Base-by-base conservation (phyloP, 1,140 invertebrate genomes). In the Thaumetopoea pityocampa region DNA sequence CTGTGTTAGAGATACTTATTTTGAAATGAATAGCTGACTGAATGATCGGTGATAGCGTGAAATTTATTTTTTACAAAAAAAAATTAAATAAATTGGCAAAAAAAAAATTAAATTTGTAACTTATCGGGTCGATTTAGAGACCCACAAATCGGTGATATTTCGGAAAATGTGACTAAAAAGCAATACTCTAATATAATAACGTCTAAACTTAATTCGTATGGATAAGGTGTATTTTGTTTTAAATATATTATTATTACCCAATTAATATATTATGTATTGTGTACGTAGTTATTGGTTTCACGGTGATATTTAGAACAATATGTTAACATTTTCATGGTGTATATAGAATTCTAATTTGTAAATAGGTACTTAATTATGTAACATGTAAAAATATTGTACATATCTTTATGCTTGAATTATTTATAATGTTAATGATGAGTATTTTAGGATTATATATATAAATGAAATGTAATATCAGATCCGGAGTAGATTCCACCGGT, bases 151-250 rank as follows among this genome's bases (percentile, higher is more conserved):
- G 86, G 87, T 89, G 87, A 89, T 89, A 89, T 88, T 88, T 89
- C 87, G 85, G 79, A 88, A 89, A 85, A 88, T 88, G 87, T 88
- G 87, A 88, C 86, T 88, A 88, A 87, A 86, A 88, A 89, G 88
- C 88, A 89, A 89, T 89, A 89, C 87, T 88, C 85, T 88, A 89
- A 87, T 86, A 54, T 87, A 86, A 83, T 87, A n/a, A 88, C 78
- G 81, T 87, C 85, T 88, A 87, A 86, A 61, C 73, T 79, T 73
- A 79, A 77, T 79, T 78, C 77, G 66, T 68, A 57, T 70, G 49
- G 56, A 41, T 80, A 81, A 78, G 73, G 64, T 81, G 68, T 78
- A 78, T 66, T 79, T 83, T 69, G 68, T 70, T 81, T 78, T 62
- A 63, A 68, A 73, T 64, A 52, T 62, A 62, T 62, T 62, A 56